phyloP scores from a whole-genome alignment of 1,140 invertebrate genomes.

The Microplitis mediator region DNA sequence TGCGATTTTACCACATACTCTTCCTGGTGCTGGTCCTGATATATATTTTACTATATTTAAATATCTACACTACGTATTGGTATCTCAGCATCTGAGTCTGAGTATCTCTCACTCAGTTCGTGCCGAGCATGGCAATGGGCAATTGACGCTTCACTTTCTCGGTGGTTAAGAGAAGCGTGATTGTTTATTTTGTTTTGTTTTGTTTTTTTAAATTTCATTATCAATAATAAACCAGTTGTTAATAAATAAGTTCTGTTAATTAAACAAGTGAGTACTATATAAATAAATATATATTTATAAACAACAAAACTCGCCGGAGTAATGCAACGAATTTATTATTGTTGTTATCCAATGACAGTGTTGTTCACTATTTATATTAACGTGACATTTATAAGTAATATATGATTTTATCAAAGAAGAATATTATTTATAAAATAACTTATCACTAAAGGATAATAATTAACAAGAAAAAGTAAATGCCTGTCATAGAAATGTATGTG shows the following conservation, averaged over 20 bases:
- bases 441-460: not conserved
- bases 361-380: not conserved
- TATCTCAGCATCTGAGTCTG: no score
- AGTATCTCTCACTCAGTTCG: constrained; percentile 11
- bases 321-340: not conserved
- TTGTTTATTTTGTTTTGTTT: not conserved
- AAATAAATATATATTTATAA: not conserved
- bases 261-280: not conserved
- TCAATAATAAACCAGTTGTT: not conserved
- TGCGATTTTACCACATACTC: no score
- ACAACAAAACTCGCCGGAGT: not conserved
- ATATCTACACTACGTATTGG: not conserved
- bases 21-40: no score
- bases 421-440: not conserved
- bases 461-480: not conserved
- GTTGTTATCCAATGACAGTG: constrained; percentile 4
- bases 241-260: not conserved
- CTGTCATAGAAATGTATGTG: constrained; percentile 28
- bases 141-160: not conserved
- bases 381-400: not conserved
- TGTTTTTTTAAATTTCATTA: not conserved
- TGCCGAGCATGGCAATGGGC: constrained; percentile 13
- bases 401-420: not conserved
- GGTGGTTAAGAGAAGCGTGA: not conserved
- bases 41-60: not conserved